These are phyloP conservation scores for Leucophora obtusa DNA, from an alignment of 2,888 invertebrate genomes.

Conservation along the genomic window DNA sequence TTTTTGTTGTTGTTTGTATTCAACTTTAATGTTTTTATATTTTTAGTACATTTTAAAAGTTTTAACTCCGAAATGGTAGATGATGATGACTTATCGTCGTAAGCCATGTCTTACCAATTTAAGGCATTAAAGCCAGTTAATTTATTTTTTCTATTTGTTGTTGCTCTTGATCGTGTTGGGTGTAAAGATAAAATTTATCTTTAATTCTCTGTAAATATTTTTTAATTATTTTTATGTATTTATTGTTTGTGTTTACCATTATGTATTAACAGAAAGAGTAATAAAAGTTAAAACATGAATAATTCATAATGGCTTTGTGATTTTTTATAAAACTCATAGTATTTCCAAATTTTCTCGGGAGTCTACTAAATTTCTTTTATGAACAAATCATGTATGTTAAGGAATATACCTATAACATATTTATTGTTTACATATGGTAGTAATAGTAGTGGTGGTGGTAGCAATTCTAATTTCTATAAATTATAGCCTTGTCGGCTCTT, in stretches of 20 bases:
- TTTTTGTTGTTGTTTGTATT: not conserved
- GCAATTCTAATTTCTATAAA: slow-evolving; percentile 26
- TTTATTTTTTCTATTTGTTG: slow-evolving; percentile 27
- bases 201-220: not conserved
- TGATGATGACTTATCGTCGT: slow-evolving; percentile 40
- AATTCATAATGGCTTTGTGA: not conserved
- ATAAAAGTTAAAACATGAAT: not conserved
- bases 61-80: slow-evolving; percentile 13
- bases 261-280: not conserved
- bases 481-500: slow-evolving; percentile 34
- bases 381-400: not conserved
- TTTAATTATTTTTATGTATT: not conserved
- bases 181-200: not conserved
- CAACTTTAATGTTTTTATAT: not conserved
- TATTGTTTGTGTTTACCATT: not conserved
- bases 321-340: not conserved
- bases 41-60: slow-evolving; percentile 5
- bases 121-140: slow-evolving; percentile 56
- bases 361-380: not conserved
- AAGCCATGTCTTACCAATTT: slow-evolving; percentile 59
- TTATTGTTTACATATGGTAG: not conserved
- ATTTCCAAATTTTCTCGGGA: not conserved
- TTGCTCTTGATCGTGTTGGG: not conserved
- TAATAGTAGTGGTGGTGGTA: not conserved
- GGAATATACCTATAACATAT: not conserved